Evolutionary conservation across 35 echinoderm and acorn worm genomes (phyloP).

Genomic region (Patiria miniata): DNA sequence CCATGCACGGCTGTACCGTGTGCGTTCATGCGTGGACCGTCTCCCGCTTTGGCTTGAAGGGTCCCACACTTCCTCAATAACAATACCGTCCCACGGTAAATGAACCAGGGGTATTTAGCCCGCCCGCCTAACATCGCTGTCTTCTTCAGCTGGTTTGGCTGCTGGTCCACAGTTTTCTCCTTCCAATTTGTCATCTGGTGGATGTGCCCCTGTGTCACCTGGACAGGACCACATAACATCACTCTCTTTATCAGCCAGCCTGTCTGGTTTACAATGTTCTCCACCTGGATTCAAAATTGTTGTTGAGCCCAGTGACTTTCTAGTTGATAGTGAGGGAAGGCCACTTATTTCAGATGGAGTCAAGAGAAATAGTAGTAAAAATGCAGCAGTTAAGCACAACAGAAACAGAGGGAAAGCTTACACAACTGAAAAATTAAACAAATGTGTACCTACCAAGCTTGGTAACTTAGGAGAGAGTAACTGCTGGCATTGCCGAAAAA

Average conservation of each 20-base stretch:
- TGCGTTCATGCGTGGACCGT: too few species aligned
- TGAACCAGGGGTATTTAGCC: too few species aligned
- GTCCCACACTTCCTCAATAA: too few species aligned
- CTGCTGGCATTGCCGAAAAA: background rate
- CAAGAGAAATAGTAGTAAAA: background rate
- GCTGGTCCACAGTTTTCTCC: too few species aligned
- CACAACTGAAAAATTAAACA: slow-evolving; percentile 10
- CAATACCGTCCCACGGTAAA: too few species aligned
- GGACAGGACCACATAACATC: background rate
- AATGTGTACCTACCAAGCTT: background rate
- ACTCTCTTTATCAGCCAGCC: background rate
- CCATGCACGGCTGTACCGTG: too few species aligned
- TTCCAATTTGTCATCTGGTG: too few species aligned
- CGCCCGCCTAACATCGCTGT: background rate
- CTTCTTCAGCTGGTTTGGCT: background rate
- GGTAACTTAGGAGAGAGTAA: background rate
- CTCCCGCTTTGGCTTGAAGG: too few species aligned
- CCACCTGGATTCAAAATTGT: background rate
- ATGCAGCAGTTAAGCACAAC: background rate
- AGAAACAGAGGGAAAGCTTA: background rate
- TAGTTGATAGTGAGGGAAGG: background rate
- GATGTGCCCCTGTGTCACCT: too few species aligned
- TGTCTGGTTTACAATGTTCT: background rate
- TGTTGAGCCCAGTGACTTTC: background rate
- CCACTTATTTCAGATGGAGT: background rate